Evolutionary conservation across 2,797 vertebrate species (phyloP).

Genomic region (Poeciliopsis paucimaculata): DNA sequence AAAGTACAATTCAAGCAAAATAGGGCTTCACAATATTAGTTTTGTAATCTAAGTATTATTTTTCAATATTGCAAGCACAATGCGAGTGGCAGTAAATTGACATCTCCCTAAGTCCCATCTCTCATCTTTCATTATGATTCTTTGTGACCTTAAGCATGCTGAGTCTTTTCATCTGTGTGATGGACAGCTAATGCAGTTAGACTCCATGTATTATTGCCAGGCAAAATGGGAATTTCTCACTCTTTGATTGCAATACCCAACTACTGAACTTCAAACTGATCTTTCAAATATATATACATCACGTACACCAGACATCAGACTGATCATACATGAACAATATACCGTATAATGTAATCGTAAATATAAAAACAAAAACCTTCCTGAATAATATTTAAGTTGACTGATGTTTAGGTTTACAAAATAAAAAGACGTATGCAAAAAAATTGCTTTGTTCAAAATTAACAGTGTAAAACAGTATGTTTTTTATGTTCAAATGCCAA

Average conservation of each 20-base stretch:
- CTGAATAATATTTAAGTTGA: not conserved
- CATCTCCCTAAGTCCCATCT: not conserved
- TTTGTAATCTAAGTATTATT: not conserved
- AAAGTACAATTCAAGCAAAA: not conserved
- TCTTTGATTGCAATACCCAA: not conserved
- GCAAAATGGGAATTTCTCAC: not conserved
- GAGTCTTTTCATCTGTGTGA: not conserved
- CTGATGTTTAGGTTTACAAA: too few species aligned
- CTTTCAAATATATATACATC: not conserved
- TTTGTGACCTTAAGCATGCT: not conserved
- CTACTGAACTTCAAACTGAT: not conserved
- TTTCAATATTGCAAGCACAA: not conserved
- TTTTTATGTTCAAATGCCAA: not conserved
- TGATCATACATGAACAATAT: not conserved
- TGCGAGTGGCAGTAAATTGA: not conserved
- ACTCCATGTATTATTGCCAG: not conserved
- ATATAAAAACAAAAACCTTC: not conserved
- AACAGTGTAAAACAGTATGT: not conserved
- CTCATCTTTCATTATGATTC: not conserved
- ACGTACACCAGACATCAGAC: not conserved
- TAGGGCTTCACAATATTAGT: not conserved
- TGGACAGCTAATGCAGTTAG: not conserved
- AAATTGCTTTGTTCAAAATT: not conserved
- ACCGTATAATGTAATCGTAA: not conserved
- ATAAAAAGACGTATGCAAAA: too few species aligned